phyloP scores from a whole-genome alignment of 1,140 invertebrate genomes.

The Tetramorium simillimum region DNA sequence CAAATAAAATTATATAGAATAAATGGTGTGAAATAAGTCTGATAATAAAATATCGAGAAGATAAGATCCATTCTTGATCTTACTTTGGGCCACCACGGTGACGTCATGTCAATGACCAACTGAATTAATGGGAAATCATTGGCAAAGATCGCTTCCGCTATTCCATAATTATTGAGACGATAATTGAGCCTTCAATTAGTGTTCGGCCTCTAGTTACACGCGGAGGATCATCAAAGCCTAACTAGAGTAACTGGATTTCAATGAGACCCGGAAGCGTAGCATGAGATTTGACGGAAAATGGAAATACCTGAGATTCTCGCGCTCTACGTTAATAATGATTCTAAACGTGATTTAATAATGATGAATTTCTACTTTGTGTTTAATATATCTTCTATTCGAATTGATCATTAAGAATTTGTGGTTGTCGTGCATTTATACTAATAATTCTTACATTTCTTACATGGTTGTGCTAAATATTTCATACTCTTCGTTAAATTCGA shows the following conservation, averaged over 20 bases:
- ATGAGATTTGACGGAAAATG: constrained; percentile 31
- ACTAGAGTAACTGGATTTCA: constrained; percentile 33
- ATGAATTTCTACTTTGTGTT: not conserved
- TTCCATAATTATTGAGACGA: constrained; percentile 24
- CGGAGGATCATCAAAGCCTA: constrained; percentile 18
- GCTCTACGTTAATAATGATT: constrained; percentile 3
- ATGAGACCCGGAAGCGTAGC: not conserved
- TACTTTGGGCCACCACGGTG: not conserved
- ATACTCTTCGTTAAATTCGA: not conserved
- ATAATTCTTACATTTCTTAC: not conserved
- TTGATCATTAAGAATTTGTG: not conserved
- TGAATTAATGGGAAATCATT: not conserved
- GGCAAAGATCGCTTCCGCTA: not conserved
- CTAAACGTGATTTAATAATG: not conserved
- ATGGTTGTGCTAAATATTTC: not conserved
- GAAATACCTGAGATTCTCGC: constrained; percentile 38
- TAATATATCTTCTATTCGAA: not conserved
- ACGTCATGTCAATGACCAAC: not conserved
- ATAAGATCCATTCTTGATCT: not conserved
- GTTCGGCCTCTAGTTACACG: not conserved
- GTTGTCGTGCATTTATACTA: not conserved
- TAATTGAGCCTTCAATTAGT: constrained; percentile 4
- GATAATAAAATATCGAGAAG: not conserved
- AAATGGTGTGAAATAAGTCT: not conserved
- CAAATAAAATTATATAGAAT: not conserved